Percentiles rank a stretch among this genome's conserved stretches.
Evolutionary conservation across 2,797 vertebrate genomes (phyloP).

Genomic region (Anguilla marmorata): DNA sequence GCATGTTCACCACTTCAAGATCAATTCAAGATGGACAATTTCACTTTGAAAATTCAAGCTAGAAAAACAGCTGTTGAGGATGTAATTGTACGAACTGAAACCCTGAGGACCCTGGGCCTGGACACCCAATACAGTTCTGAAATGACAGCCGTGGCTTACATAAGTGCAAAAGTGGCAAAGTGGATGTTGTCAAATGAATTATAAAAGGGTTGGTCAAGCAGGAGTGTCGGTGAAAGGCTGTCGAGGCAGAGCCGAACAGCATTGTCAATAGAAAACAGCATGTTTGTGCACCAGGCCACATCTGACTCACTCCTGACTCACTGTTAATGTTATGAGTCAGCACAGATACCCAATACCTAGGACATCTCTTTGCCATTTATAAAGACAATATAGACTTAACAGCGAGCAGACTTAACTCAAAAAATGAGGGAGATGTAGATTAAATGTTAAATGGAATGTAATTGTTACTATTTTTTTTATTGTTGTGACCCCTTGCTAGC

Average conservation of each 20-base stretch:
- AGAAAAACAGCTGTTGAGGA: not conserved
- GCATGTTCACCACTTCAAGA: not conserved
- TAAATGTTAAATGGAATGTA: not conserved
- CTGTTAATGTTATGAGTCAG: not conserved
- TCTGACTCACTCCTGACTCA: constrained; percentile 22
- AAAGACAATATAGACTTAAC: not conserved
- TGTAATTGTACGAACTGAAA: not conserved
- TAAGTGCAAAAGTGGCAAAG: not conserved
- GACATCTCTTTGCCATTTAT: not conserved
- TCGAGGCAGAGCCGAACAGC: not conserved
- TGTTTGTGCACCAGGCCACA: not conserved
- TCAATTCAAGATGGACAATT: not conserved
- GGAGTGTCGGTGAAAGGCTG: not conserved
- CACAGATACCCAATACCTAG: not conserved
- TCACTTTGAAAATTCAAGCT: not conserved
- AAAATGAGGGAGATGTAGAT: not conserved
- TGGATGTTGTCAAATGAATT: not conserved
- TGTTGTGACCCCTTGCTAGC: not conserved
- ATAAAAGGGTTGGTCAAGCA: not conserved
- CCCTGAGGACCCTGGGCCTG: not conserved
- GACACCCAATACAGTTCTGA: not conserved
- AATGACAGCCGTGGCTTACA: not conserved
- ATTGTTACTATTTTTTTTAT: not conserved
- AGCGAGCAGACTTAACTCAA: not conserved
- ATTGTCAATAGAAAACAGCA: constrained; percentile 14